A percentile compares a stretch with the other conserved stretches of the same genome.
Evolutionary conservation across 1,140 invertebrate species (phyloP).

Genomic region (Ostrea edulis): DNA sequence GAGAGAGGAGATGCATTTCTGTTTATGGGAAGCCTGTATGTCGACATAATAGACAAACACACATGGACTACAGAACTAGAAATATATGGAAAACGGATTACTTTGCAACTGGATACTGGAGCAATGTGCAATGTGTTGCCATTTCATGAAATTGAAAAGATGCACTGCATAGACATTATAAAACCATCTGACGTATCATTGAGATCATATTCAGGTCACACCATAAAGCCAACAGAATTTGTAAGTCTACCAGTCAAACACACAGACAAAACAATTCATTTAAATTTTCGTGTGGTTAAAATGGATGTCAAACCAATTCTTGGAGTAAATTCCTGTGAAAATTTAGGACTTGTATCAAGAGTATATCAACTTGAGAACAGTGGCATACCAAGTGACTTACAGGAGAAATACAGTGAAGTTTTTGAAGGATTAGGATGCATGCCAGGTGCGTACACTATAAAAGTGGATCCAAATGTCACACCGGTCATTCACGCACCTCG

Average conservation of each 20-base stretch:
- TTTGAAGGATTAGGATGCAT: too few relatives aligned
- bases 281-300: slow-evolving; percentile 27
- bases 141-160: too few relatives aligned
- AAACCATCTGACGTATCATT: neutral
- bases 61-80: too few relatives aligned
- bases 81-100: too few relatives aligned
- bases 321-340: slow-evolving; percentile 31
- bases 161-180: neutral
- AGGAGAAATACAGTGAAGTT: too few relatives aligned
- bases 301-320: slow-evolving; percentile 32
- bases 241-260: neutral
- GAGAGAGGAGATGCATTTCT: too few relatives aligned
- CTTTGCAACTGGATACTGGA: too few relatives aligned
- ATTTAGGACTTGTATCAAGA: slow-evolving; percentile 21
- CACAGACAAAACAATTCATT: neutral
- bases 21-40: neutral
- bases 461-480: slow-evolving; percentile 18
- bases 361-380: neutral
- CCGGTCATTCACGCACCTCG: slow-evolving; percentile 54
- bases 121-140: neutral
- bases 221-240: slow-evolving; percentile 4
- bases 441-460: too few relatives aligned
- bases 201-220: slow-evolving; percentile 23
- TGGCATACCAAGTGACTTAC: too few relatives aligned
- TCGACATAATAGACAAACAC: neutral